Percentiles rank a stretch among this genome's conserved stretches.
Conservation (phyloP, 2,888 invertebrate genomes). For the Aphodius sticticus region DNA sequence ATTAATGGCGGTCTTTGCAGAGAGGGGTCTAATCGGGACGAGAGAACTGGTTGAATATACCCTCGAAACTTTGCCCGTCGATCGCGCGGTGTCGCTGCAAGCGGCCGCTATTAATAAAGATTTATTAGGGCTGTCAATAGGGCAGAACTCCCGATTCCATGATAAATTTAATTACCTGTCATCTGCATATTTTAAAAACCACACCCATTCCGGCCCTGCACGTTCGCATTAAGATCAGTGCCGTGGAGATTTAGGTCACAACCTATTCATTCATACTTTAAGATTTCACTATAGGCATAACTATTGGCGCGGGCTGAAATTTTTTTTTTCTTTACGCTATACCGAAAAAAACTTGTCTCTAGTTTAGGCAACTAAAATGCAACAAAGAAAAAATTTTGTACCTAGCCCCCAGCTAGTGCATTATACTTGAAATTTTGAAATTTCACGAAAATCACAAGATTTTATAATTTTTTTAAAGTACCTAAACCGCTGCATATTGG, state of each 20-base stretch:
- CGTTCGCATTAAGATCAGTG: background rate
- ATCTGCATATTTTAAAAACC: constrained; percentile 36
- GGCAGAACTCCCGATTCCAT: constrained; percentile 8
- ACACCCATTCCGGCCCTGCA: background rate
- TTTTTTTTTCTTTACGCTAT: too few relatives aligned
- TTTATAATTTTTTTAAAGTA: too few relatives aligned
- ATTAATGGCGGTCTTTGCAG: constrained; percentile 10
- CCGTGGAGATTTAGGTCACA: too few relatives aligned
- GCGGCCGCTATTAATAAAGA: constrained; percentile 21
- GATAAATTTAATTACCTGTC: constrained; percentile 37
- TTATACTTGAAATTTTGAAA: too few relatives aligned
- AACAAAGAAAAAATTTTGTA: too few relatives aligned
- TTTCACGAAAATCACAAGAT: too few relatives aligned
- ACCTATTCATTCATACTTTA: background rate
- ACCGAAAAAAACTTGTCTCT: too few relatives aligned
- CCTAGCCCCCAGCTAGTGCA: too few relatives aligned
- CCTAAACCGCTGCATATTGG: too few relatives aligned
- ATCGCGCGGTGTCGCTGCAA: constrained; percentile 13
- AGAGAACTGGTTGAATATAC: background rate
- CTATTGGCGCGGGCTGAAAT: too few relatives aligned
- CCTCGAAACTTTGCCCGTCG: constrained; percentile 17
- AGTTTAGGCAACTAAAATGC: too few relatives aligned
- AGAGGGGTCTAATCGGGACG: constrained; percentile 12
- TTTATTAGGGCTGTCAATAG: constrained; percentile 21
- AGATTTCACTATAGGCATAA: background rate